Evolutionary conservation across 2,113 vertebrate species (phyloP), one percentile per base, ranked within the genome.

Genomic region (Pomatostomus ruficeps): DNA sequence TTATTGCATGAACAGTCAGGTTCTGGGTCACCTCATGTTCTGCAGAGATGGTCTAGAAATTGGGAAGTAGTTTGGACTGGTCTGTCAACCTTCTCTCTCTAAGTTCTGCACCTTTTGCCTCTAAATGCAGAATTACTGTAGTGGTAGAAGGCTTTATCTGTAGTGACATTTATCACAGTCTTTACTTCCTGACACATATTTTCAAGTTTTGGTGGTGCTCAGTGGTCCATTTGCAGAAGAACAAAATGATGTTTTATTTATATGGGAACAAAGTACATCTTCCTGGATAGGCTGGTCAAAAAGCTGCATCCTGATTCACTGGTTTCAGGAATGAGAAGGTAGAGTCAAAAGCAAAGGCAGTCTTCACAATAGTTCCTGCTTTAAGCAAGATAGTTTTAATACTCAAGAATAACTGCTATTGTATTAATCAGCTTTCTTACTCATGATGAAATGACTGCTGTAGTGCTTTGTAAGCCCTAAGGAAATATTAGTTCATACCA

Each of bases 21-120:
- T 82, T 89, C 29, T 91, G 29, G 12, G 22, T 90, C 38, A 55
- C 17, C 25, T 67, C 5, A 3, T 11, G 7, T 90, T 85, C 38
- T 84, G n/a, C 29, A 71, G 29, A 46, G 35, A 12, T 52, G 18
- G 8, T 33, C 31, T 81, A 43, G 59, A 67, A 84, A 62, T 45
- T 81, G 42, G 42, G 35, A 70, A 31, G 11, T 12, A 33, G 29
- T 54, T 88, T 58, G 43, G 15, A 51, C 40, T 55, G 16, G 2
- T 78, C 19, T 62, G 0, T 49, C 18, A 46, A 3, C 13, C 61
- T 82, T n/a, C 17, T 1, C 0, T 57, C 42, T 55, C 18, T 29
- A 22, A 52, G 22, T 74, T 74, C 61, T 66, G 12, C 21, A 58
- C n/a, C 8, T 72, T 25, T 23, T 48, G 45, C 14, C 33, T 77